phyloP scores from a whole-genome alignment of 2,113 vertebrate genomes.

The Trichomycterus rosablanca region DNA sequence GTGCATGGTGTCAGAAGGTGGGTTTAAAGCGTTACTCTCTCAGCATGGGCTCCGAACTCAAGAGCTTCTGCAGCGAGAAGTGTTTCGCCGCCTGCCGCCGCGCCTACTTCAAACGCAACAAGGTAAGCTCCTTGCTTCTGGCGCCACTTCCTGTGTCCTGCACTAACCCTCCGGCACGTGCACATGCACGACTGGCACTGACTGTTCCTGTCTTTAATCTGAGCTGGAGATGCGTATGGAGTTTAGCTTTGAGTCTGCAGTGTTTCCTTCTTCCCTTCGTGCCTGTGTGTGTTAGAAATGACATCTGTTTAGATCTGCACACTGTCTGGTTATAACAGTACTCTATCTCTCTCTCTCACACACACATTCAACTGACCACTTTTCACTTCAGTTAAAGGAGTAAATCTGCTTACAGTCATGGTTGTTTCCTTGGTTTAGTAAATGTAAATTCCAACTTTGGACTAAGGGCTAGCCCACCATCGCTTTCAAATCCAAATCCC shows the following conservation, averaged over 20 bases:
- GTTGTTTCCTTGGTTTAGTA: no score
- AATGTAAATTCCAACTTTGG: no score
- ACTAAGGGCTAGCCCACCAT: no score
- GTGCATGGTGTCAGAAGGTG: slow-evolving; percentile 99
- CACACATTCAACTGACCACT: no score
- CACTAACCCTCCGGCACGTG: slow-evolving; percentile 26
- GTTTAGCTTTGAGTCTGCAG: no score
- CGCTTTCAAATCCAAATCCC: no score
- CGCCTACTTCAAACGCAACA: slow-evolving; percentile 99
- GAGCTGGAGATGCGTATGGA: slow-evolving; percentile 76
- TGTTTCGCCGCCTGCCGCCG: slow-evolving; percentile 97
- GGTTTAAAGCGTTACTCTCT: slow-evolving; percentile 97
- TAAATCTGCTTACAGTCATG: no score
- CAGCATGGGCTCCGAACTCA: slow-evolving; percentile 98
- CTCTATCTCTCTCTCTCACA: not conserved
- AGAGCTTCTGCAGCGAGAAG: slow-evolving; percentile 99
- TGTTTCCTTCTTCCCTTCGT: slow-evolving; percentile 58
- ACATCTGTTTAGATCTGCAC: slow-evolving; percentile 63
- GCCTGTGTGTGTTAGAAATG: slow-evolving; percentile 65
- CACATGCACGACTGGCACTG: slow-evolving; percentile 34
- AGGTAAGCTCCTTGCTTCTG: slow-evolving; percentile 73
- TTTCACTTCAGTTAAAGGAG: no score
- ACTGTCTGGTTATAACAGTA: slow-evolving; percentile 46
- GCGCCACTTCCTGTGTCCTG: slow-evolving; percentile 11
- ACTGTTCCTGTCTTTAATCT: slow-evolving; percentile 69